Base-by-base conservation (phyloP, 2,888 invertebrate species). In the Trissoscelio sp. region DNA sequence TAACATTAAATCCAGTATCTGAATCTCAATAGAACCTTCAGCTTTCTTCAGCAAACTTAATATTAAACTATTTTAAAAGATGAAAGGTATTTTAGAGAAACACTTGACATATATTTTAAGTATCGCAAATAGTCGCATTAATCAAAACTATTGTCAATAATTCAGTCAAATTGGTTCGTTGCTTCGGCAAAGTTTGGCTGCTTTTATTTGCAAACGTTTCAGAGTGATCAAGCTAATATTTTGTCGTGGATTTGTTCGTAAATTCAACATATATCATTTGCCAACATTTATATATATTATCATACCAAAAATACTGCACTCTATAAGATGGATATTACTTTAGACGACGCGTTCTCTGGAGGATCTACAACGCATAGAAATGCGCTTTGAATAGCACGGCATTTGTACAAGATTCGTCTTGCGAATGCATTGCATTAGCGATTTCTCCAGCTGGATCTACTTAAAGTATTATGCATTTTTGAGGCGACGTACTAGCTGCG, bases 321-420 rank as follows among this genome's bases (percentile, higher is more conserved):
- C 46, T 48, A 12, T 60, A 69, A 70, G 74, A 80, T 80, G 48
- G 58, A 80, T 75, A 75, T 62, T 69, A 51, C 69, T 72, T 58
- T 39, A 62, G 74, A 48, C 48, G 24, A 16, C 20, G 58, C 48
- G 55, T 53, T 74, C 58, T 60, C 60, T 39, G 53, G 73, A 48
- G 69, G 28, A 67, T 73, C 55, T 53, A 72, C 81, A 70, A 58
- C 62, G 70, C 58, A 80, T 79, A 78, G 79, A 83, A 84, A 81
- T 83, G 77, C 79, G 67, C 82, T 81, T 82, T 82, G 82, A 84
- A 83, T 83, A 60, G 81, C 51, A 73, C 37, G 67, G 78, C 78
- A 78, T 78, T 81, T 78, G 81, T 74, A 78, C 70, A 64, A 81
- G 73, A 73, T 79, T 73, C 79, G 67, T 64, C 77, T 78, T 55